Evolutionary conservation across 2,888 invertebrate species (phyloP).

Genomic region (Podotricha telesiphe): DNA sequence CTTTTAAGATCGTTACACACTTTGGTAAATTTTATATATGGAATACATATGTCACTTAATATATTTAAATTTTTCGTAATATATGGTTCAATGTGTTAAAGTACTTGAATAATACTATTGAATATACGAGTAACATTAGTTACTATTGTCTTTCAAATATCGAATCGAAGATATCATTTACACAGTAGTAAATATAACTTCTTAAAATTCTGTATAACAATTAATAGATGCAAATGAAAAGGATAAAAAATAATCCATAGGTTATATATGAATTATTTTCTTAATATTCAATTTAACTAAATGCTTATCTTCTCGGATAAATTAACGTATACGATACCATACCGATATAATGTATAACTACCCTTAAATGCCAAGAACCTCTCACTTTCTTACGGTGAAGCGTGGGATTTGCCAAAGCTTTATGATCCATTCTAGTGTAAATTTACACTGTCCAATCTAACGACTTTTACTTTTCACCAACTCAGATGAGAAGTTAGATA

Average conservation of each 20-base stretch:
- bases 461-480: slow-evolving; percentile 76
- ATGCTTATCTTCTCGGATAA: not conserved
- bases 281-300: no score
- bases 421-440: slow-evolving; percentile 66
- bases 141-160: no score
- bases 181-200: no score
- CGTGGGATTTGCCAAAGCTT: slow-evolving; percentile 57
- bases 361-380: slow-evolving; percentile 26
- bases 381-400: slow-evolving; percentile 41
- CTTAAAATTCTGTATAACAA: no score
- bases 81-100: not conserved
- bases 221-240: no score
- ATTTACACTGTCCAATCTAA: slow-evolving; percentile 65
- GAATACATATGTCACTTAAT: not conserved
- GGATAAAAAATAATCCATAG: no score
- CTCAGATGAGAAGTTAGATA: slow-evolving; percentile 43
- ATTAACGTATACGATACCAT: not conserved
- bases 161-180: no score
- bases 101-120: no score
- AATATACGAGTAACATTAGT: no score
- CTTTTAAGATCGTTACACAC: slow-evolving; percentile 32
- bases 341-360: slow-evolving; percentile 11
- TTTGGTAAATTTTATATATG: not conserved
- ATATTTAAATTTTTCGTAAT: not conserved
- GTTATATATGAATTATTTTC: no score